Evolutionary conservation across 2,113 vertebrate species (phyloP).

Genomic region (Xenus cinereus): DNA sequence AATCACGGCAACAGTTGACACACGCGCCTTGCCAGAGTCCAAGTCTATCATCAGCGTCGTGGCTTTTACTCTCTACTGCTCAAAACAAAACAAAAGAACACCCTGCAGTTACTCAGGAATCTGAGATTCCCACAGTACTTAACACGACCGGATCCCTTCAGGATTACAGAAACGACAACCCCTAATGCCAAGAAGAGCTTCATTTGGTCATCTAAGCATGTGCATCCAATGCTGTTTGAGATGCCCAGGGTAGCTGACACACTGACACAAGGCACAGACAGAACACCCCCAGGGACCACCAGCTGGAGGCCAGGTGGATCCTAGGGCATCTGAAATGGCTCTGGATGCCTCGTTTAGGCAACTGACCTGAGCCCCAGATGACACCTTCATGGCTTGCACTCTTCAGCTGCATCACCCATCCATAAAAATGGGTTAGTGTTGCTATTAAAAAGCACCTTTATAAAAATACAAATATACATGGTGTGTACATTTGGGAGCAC

Average conservation of each 20-base stretch:
- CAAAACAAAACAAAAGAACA: neutral
- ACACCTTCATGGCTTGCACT: neutral
- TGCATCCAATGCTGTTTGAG: neutral
- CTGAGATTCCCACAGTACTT: neutral
- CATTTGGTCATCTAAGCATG: neutral
- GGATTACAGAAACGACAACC: neutral
- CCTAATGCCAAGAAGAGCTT: neutral
- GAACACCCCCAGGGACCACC: neutral
- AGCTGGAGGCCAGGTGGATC: neutral
- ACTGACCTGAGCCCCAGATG: neutral
- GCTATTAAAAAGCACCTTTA: neutral
- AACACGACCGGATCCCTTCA: neutral
- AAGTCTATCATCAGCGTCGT: neutral
- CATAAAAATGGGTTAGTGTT: neutral
- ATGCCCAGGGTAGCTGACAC: neutral
- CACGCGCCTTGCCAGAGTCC: neutral
- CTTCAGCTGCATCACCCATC: neutral
- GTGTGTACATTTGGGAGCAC: neutral
- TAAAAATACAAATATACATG: neutral
- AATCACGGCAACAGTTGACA: slow-evolving; percentile 1
- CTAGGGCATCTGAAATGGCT: neutral
- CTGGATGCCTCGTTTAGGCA: neutral
- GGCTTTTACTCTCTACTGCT: neutral
- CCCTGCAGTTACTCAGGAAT: neutral
- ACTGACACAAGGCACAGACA: neutral